These are phyloP conservation scores for Gastracanthus pulcherrimus DNA, from an alignment of 2,888 invertebrate species.

Conservation along the genomic window DNA sequence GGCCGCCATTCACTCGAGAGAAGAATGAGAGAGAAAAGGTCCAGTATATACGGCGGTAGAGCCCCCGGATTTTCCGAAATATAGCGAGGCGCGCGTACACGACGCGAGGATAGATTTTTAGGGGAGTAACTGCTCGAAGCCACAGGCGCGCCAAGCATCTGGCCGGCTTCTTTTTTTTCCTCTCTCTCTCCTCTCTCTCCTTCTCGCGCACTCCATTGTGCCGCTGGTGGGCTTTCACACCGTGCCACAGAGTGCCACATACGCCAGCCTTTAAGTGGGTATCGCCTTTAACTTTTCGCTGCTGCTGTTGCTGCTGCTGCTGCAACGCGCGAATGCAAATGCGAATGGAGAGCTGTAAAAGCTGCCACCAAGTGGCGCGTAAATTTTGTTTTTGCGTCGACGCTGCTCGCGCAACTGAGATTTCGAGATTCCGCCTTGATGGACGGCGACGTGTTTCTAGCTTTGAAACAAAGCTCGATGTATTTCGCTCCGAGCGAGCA, in stretches of 20 bases:
- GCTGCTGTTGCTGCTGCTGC: neutral
- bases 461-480: neutral
- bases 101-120: conserved; percentile 2
- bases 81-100: conserved; percentile 3
- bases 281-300: too few relatives aligned
- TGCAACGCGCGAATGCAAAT: neutral
- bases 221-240: conserved; percentile 4
- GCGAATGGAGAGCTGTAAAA: neutral
- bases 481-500: neutral
- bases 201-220: neutral
- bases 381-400: neutral
- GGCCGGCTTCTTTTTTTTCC: neutral
- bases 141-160: conserved; percentile 27
- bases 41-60: too few relatives aligned
- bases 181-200: neutral
- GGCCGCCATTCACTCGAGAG: neutral
- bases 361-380: neutral
- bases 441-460: neutral
- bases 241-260: neutral
- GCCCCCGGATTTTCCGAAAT: conserved; percentile 38
- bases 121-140: conserved; percentile 5
- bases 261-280: too few relatives aligned
- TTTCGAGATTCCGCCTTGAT: neutral
- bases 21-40: neutral
- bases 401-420: neutral